phyloP scores from a whole-genome alignment of 92 coral and sea anemone species.

The Palythoa heliodiscus region DNA sequence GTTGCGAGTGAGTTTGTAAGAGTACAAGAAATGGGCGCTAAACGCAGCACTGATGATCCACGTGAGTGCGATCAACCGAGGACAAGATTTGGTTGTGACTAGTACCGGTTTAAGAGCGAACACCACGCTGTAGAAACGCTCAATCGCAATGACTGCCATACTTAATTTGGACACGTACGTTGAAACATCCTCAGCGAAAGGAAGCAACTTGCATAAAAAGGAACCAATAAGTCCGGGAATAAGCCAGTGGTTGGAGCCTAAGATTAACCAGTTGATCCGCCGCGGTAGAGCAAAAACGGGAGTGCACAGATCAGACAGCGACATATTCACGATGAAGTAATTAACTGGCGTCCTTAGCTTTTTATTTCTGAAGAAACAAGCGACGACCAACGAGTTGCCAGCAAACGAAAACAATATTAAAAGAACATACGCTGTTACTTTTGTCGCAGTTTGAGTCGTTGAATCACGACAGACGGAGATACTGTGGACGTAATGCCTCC shows the following conservation, averaged over 20 bases:
- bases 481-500: not conserved
- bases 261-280: slow-evolving; percentile 36
- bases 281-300: slow-evolving; percentile 35
- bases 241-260: slow-evolving; percentile 31
- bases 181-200: slow-evolving; percentile 35
- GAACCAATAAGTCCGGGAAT: slow-evolving; percentile 12
- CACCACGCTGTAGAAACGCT: slow-evolving; percentile 28
- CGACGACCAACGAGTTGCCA: slow-evolving; percentile 22
- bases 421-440: slow-evolving; percentile 11
- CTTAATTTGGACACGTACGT: slow-evolving; percentile 38
- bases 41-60: slow-evolving; percentile 24
- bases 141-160: slow-evolving; percentile 29
- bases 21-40: slow-evolving; percentile 39
- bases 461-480: slow-evolving; percentile 17
- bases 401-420: slow-evolving; percentile 19
- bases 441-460: not conserved
- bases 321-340: slow-evolving; percentile 41
- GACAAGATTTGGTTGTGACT: slow-evolving; percentile 18
- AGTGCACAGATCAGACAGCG: slow-evolving; percentile 36
- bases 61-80: slow-evolving; percentile 10
- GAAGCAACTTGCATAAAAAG: slow-evolving; percentile 32
- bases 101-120: slow-evolving; percentile 37
- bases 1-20: slow-evolving; percentile 14
- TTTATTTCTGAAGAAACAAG: slow-evolving; percentile 19
- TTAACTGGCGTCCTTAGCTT: slow-evolving; percentile 38